phyloP scores from a whole-genome alignment of 2,797 vertebrate species.

The Zalophus californianus region DNA sequence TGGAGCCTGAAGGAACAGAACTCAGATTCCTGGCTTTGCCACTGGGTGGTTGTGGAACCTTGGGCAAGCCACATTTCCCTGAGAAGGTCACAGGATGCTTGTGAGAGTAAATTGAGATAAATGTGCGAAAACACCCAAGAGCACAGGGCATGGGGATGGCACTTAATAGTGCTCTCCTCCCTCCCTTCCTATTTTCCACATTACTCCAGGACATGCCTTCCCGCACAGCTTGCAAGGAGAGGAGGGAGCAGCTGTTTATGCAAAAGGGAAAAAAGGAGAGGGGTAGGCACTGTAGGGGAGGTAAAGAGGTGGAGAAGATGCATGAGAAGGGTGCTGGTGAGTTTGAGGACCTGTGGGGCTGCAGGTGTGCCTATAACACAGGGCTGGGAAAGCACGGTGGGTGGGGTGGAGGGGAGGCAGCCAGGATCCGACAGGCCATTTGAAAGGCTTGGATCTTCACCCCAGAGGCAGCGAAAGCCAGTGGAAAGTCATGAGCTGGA shows the following conservation, averaged over 20 bases:
- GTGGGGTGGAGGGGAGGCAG: background rate
- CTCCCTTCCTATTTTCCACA: background rate
- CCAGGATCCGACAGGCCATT: background rate
- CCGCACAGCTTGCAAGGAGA: background rate
- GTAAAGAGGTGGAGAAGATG: background rate
- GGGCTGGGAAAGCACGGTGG: background rate
- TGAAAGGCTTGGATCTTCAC: background rate
- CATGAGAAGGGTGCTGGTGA: background rate
- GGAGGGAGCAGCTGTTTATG: background rate
- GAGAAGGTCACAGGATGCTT: background rate
- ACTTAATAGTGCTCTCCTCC: background rate
- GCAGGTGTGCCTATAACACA: background rate
- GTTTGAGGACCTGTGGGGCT: background rate
- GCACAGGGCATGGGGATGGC: background rate
- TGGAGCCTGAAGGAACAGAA: constrained; percentile 31
- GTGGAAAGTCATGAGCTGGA: background rate
- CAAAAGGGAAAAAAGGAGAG: background rate
- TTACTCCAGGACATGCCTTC: background rate
- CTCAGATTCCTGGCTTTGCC: background rate
- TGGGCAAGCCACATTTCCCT: background rate
- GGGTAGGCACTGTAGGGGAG: background rate
- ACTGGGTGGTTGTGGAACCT: background rate
- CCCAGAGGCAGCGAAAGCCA: background rate
- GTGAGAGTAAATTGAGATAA: background rate
- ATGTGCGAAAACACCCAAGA: background rate